Conservation (phyloP, 2,888 invertebrate genomes). For the Malacosoma neustria region DNA sequence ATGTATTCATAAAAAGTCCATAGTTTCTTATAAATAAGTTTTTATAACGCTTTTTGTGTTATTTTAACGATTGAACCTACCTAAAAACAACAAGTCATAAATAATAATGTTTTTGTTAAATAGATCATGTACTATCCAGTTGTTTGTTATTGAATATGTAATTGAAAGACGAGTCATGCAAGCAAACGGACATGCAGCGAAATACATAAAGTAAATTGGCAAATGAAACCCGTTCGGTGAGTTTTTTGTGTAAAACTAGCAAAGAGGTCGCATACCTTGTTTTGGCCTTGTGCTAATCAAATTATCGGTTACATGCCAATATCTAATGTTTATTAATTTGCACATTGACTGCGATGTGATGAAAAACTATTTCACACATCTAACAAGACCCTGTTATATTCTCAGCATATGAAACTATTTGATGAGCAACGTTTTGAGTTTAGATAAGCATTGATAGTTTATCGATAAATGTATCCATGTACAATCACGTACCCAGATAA, state of each 20-base stretch:
- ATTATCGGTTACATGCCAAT: constrained; percentile 57
- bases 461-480: constrained; percentile 19
- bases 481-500: constrained; percentile 24
- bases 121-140: constrained; percentile 13
- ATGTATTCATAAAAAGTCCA: background rate
- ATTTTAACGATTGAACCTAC: background rate
- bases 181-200: constrained; percentile 33
- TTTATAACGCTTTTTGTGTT: background rate
- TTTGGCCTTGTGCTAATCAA: constrained; percentile 64
- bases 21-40: background rate
- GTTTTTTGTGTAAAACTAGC: constrained; percentile 41
- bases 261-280: constrained; percentile 65
- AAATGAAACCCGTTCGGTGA: constrained; percentile 37
- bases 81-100: background rate
- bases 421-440: no score
- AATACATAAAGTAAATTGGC: constrained; percentile 24
- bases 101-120: constrained; percentile 23
- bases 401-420: constrained; percentile 1
- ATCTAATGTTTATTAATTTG: constrained; percentile 49
- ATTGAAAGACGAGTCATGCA: constrained; percentile 24
- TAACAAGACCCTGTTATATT: constrained; percentile 19
- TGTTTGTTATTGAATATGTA: constrained; percentile 22
- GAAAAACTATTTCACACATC: constrained; percentile 29
- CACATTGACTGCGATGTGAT: constrained; percentile 25
- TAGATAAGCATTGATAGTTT: no score